A percentile compares a stretch with the other conserved stretches of the same genome.
These are phyloP conservation scores for Mobula hypostoma DNA, from an alignment of 2,113 vertebrate species.

Conservation along the genomic window DNA sequence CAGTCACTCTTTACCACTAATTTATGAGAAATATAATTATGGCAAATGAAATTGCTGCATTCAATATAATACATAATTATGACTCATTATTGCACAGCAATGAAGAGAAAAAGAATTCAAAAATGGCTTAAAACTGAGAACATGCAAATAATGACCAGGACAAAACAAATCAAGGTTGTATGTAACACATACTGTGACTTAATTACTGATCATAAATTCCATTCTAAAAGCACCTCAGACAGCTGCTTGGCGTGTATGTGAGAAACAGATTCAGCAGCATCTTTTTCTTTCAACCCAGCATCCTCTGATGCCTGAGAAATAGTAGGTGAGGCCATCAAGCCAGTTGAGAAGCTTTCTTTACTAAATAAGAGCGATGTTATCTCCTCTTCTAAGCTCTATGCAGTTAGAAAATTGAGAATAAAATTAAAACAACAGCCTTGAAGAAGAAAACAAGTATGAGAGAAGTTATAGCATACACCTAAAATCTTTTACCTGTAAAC, in stretches of 20 bases:
- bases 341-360: conserved; percentile 60
- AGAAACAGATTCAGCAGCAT: conserved; percentile 51
- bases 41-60: background rate
- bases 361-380: conserved; percentile 81
- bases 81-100: background rate
- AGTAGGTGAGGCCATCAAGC: conserved; percentile 51
- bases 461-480: background rate
- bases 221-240: conserved; percentile 64
- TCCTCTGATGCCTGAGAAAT: conserved; percentile 69
- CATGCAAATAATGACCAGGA: background rate
- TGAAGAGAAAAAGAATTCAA: background rate
- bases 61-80: background rate
- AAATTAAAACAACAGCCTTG: conserved; percentile 55
- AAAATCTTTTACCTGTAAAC: background rate
- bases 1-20: conserved; percentile 51
- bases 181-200: conserved; percentile 27
- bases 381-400: conserved; percentile 88
- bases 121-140: conserved; percentile 13
- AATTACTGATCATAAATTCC: conserved; percentile 39
- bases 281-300: conserved; percentile 55
- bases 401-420: conserved; percentile 60
- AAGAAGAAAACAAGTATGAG: conserved; percentile 41
- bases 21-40: background rate
- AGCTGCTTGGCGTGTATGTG: conserved; percentile 50
- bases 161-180: conserved; percentile 22